Base-by-base conservation (phyloP, 1,140 invertebrate species). In the Ceratina calcarata region DNA sequence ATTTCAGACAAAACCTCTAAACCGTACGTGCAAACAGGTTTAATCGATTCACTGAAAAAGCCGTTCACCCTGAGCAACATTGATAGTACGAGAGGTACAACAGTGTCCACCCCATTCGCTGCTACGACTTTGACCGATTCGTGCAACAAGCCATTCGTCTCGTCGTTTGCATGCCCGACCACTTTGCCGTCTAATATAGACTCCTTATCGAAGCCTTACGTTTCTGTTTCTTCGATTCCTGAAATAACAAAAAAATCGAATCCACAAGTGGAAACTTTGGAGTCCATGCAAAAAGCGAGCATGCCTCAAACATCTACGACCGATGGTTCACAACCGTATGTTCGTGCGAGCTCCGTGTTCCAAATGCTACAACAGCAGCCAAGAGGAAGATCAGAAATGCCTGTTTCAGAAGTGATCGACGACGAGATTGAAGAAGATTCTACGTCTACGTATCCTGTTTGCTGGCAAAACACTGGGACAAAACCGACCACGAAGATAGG, bases 21-120 rank as follows among this genome's bases (percentile, higher is more conserved):
- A 53, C 87, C 90, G 2, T 92, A 91, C 16, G 90, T 92, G 0
- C 90, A 91, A 62, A 83, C 87, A 16, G 88, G 87, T 27, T 49
- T 90, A 3, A 83, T 88, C 0, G 88, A 89, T 45, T 80, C 85
- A 3, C 65, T 87, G 12, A 88, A 86, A 12, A 85, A 87, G 27
- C 73, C 84, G 15, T 77, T 82, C 20, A 18, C 61, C 12, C 0
- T 77, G 62, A 60, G 58, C 32, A 62, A n/a, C 13, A 55, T 81
- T 7, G 78, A 66, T 45, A 4, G 73, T 18, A 45, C 10, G 20
- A 83, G 65, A 15, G 76, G 64, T 15, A 66, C 60, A 8, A 32
- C 57, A 12, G 64, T 75, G 53, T 57, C 69, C 18, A 55, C 77
- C 18, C 67, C 76, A 3, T 80, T 88, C 24, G 76, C 80, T 10